A percentile compares a stretch with the other conserved stretches of the same genome.
These are phyloP conservation scores for Cremastinae sp. DNA, from an alignment of 2,888 invertebrate species.

Conservation along the genomic window DNA sequence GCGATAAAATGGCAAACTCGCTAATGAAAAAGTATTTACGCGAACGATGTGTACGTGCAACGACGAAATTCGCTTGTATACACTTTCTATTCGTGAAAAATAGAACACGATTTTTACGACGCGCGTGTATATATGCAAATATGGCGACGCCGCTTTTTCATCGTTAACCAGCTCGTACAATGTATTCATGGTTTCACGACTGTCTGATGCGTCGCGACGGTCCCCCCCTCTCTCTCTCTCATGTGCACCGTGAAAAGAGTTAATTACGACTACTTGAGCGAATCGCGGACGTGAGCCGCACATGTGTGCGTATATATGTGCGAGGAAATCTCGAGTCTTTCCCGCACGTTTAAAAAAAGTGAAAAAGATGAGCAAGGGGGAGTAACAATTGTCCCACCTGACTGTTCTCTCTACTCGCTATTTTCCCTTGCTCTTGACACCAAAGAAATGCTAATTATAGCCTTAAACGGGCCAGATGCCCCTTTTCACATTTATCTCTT, in stretches of 20 bases:
- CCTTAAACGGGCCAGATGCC: constrained; percentile 49
- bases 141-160: constrained; percentile 26
- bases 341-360: constrained; percentile 33
- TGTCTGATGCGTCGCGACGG: constrained; percentile 51
- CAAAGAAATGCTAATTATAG: constrained; percentile 71
- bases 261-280: constrained; percentile 71
- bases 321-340: constrained; percentile 31
- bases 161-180: constrained; percentile 19
- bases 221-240: too few species aligned
- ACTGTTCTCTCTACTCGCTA: constrained; percentile 56
- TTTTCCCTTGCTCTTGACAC: constrained; percentile 52
- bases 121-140: too few species aligned
- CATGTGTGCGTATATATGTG: constrained; percentile 23
- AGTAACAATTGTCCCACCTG: constrained; percentile 54
- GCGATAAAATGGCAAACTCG: too few species aligned
- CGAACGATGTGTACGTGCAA: too few species aligned
- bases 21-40: too few species aligned
- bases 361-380: too few species aligned
- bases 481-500: constrained; percentile 20
- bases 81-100: too few species aligned
- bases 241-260: constrained; percentile 66
- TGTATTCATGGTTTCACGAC: constrained; percentile 40
- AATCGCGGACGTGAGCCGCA: constrained; percentile 10
- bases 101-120: constrained; percentile 15
- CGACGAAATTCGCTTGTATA: too few species aligned